These are phyloP conservation scores for Erythrocercus mccallii DNA, from an alignment of 2,113 vertebrate genomes.

Conservation along the genomic window DNA sequence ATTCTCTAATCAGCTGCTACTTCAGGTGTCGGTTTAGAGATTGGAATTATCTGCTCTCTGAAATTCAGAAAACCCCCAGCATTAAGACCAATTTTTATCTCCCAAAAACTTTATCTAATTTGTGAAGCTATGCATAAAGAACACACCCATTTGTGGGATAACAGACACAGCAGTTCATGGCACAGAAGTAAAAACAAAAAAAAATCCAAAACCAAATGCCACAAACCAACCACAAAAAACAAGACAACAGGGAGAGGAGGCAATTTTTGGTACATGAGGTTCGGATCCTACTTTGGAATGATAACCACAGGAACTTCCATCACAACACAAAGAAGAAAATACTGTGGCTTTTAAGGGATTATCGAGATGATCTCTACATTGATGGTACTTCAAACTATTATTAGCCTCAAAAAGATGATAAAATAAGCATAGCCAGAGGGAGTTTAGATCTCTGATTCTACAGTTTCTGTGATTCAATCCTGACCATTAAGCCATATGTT, in stretches of 20 bases:
- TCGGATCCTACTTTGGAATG: neutral
- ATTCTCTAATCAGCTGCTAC: neutral
- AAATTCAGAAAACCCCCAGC: neutral
- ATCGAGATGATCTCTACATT: neutral
- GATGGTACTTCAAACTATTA: neutral
- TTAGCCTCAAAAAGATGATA: conserved; percentile 19
- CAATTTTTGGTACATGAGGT: neutral
- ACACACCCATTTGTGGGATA: neutral
- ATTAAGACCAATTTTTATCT: neutral
- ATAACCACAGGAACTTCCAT: neutral
- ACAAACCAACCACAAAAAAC: neutral
- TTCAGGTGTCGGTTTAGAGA: neutral
- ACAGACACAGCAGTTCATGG: neutral
- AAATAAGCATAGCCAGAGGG: conserved; percentile 25
- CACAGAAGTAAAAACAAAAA: neutral
- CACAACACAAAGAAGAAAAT: neutral
- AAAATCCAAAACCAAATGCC: accelerated
- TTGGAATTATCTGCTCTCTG: neutral
- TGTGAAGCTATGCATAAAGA: neutral
- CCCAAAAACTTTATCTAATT: neutral
- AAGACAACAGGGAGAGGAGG: neutral
- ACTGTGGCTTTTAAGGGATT: neutral
- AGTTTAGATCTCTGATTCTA: neutral
- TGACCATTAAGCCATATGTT: conserved; percentile 9
- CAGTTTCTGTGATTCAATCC: conserved; percentile 2